These are phyloP conservation scores for Peromyscus melanophrys DNA, from an alignment of 2,797 vertebrate genomes.

Conservation along the genomic window DNA sequence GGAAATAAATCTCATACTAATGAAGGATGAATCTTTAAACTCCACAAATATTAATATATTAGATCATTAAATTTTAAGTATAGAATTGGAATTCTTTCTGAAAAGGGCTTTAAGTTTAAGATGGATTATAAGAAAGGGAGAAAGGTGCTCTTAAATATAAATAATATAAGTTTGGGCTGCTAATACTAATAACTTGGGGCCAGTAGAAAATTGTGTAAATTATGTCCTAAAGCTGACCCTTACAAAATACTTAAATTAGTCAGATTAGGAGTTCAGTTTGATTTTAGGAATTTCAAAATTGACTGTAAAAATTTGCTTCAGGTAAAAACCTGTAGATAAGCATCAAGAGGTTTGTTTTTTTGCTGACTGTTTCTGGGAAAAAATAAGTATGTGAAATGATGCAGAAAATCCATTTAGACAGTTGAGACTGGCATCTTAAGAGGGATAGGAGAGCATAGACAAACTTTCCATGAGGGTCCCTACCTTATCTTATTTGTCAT, in stretches of 20 bases:
- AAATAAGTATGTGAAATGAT: conserved; percentile 78
- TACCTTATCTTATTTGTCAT: conserved; percentile 50
- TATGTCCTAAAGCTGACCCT: conserved; percentile 67
- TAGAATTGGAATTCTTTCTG: conserved; percentile 55
- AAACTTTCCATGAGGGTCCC: neutral
- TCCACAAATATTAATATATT: neutral
- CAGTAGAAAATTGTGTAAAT: conserved; percentile 53
- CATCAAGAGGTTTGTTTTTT: conserved; percentile 64
- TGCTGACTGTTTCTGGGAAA: conserved; percentile 72
- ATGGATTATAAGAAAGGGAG: neutral
- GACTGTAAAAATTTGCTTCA: conserved; percentile 82
- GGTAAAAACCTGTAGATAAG: conserved; percentile 82
- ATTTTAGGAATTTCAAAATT: conserved; percentile 84
- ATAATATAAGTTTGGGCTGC: conserved; percentile 4
- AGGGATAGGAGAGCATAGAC: neutral
- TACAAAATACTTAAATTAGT: conserved; percentile 66
- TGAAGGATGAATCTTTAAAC: neutral
- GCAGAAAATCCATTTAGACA: conserved; percentile 81
- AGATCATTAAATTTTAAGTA: conserved; percentile 50
- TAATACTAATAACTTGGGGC: conserved; percentile 19
- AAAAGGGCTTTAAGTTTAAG: conserved; percentile 51
- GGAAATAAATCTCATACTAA: conserved; percentile 5
- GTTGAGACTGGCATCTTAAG: conserved; percentile 58
- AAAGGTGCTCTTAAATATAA: conserved; percentile 55
- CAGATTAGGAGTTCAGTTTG: conserved; percentile 70